Conservation (phyloP, 2,888 invertebrate species). For the Harmothoe impar region DNA sequence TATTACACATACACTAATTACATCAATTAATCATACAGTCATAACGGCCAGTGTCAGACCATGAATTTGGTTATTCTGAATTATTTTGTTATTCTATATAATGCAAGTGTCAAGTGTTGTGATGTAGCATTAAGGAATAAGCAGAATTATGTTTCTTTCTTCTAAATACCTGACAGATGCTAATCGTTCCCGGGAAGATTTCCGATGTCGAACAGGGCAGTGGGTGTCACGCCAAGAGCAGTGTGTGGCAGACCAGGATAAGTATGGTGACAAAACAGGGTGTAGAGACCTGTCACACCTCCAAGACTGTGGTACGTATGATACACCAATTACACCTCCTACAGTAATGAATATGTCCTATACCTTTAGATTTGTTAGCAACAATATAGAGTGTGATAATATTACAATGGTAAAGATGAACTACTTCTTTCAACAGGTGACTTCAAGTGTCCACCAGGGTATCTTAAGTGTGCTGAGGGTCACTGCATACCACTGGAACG, state of each 20-base stretch:
- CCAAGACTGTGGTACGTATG: constrained; percentile 56
- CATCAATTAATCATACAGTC: no score
- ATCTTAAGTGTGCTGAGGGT: constrained; percentile 36
- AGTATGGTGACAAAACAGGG: constrained; percentile 45
- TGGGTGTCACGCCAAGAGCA: constrained; percentile 23
- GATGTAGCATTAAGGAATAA: no score
- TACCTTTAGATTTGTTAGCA: no score
- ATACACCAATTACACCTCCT: background rate
- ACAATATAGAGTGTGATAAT: no score
- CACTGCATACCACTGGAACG: constrained; percentile 52
- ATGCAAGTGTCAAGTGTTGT: no score
- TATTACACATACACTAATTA: no score
- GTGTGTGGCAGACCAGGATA: constrained; percentile 32
- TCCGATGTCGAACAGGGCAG: constrained; percentile 1
- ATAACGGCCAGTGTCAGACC: no score
- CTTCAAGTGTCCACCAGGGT: background rate
- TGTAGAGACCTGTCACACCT: constrained; percentile 65
- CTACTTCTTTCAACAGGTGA: background rate
- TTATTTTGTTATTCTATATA: no score
- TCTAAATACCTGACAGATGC: background rate
- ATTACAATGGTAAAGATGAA: background rate
- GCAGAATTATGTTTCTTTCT: no score
- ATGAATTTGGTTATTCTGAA: no score
- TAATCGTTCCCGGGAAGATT: constrained; percentile 13
- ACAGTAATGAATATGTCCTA: no score